A percentile compares a stretch with the other conserved stretches of the same genome.
These are phyloP conservation scores for Elysia chlorotica DNA, from an alignment of 1,140 invertebrate genomes.

Conservation along the genomic window DNA sequence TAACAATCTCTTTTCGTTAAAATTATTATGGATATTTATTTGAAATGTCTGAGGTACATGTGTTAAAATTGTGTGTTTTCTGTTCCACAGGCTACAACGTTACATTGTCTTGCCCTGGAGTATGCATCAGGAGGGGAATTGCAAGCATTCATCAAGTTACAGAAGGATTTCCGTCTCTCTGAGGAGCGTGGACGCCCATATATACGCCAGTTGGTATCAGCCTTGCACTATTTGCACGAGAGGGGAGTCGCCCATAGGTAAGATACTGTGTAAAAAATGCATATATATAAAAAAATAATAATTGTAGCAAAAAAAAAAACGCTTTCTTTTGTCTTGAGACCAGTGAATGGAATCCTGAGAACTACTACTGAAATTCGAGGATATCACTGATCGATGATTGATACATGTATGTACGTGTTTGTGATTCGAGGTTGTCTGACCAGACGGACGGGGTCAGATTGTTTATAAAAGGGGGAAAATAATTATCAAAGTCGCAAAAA, in stretches of 20 bases:
- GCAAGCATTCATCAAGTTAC: constrained; percentile 68
- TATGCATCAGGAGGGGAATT: constrained; percentile 73
- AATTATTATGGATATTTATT: background rate
- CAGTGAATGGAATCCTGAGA: background rate
- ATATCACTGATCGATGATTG: background rate
- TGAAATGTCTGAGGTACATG: background rate
- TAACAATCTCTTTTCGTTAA: background rate
- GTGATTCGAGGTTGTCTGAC: background rate
- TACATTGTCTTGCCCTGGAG: constrained; percentile 74
- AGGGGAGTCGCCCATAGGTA: constrained; percentile 73
- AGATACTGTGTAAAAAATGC: constrained; percentile 35
- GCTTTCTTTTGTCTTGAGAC: background rate
- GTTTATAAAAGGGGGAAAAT: too few species aligned
- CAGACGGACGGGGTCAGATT: too few species aligned
- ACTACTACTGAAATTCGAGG: background rate
- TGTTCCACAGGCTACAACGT: constrained; percentile 55
- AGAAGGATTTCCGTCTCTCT: constrained; percentile 67
- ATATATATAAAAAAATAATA: background rate
- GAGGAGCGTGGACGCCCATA: constrained; percentile 68
- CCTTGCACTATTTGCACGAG: constrained; percentile 72
- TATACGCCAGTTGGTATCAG: constrained; percentile 71
- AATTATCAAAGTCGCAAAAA: too few species aligned
- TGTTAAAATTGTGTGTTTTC: constrained; percentile 1
- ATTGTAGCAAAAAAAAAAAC: background rate
- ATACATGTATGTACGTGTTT: background rate